Evolutionary conservation across 2,113 vertebrate genomes (phyloP).

Genomic region (Podarcis raffonei): DNA sequence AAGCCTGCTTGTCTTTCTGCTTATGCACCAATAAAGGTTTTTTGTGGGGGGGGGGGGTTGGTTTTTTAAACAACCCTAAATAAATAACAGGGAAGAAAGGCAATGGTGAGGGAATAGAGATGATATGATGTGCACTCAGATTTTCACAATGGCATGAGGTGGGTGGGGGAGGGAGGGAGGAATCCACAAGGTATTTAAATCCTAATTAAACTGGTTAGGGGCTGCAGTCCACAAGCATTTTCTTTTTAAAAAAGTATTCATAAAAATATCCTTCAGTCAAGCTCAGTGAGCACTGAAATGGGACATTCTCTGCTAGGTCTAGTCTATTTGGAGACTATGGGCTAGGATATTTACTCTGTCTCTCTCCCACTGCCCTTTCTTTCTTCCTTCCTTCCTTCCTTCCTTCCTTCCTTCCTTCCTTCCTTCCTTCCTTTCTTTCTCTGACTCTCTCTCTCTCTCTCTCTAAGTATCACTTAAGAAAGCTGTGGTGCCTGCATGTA

Average conservation of each 20-base stretch:
- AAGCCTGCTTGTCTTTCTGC: conserved; percentile 43
- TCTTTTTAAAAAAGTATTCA: conserved; percentile 36
- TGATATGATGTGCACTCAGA: conserved; percentile 43
- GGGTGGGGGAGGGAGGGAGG: conserved; percentile 27
- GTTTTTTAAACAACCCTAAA: no score
- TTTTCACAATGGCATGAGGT: conserved; percentile 31
- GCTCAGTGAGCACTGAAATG: background rate
- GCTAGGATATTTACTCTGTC: background rate
- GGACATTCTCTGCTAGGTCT: background rate
- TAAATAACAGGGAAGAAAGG: conserved; percentile 31
- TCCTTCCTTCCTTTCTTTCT: background rate
- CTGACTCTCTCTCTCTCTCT: background rate
- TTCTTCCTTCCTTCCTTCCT: no score
- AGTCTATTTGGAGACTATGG: background rate
- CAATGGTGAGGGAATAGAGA: background rate
- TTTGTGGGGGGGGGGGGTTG: background rate
- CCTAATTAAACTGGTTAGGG: conserved; percentile 61
- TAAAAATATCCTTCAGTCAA: background rate
- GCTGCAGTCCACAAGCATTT: conserved; percentile 5
- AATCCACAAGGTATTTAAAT: conserved; percentile 48
- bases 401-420: no score
- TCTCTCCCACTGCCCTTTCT: conserved; percentile 42
- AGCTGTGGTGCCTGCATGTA: conserved; percentile 47
- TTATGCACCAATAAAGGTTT: conserved; percentile 40
- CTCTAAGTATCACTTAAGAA: conserved; percentile 63